Percentiles rank a stretch among this genome's conserved stretches.
Evolutionary conservation across 2,888 invertebrate genomes (phyloP).

Genomic region (Agrochola circellaris): DNA sequence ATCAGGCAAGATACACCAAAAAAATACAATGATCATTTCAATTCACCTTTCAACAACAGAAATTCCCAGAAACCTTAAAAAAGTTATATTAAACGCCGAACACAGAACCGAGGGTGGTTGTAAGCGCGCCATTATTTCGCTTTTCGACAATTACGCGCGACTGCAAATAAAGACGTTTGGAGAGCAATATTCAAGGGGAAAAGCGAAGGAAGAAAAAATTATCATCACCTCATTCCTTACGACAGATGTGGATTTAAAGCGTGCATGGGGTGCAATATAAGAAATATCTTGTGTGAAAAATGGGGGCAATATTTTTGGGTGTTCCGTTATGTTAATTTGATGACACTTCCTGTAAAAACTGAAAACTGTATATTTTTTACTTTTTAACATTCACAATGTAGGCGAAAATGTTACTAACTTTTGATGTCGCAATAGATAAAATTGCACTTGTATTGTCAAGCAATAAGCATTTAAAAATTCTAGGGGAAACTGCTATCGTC

Average conservation of each 20-base stretch:
- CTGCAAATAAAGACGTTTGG: conserved; percentile 79
- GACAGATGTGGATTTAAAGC: conserved; percentile 50
- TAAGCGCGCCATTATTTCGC: conserved; percentile 73
- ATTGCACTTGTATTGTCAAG: background rate
- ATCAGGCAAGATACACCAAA: conserved; percentile 14
- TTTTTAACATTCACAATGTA: background rate
- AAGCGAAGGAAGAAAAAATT: conserved; percentile 78
- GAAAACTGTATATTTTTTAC: background rate
- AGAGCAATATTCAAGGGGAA: conserved; percentile 76
- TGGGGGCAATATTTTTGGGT: conserved; percentile 19
- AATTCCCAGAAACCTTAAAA: conserved; percentile 60
- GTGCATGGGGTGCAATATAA: conserved; percentile 37
- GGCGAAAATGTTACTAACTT: background rate
- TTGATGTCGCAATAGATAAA: background rate
- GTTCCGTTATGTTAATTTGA: conserved; percentile 7
- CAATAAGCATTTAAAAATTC: background rate
- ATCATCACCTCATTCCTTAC: conserved; percentile 79
- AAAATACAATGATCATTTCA: conserved; percentile 56
- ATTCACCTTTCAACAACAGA: conserved; percentile 60
- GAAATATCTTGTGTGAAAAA: conserved; percentile 24
- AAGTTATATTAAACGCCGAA: conserved; percentile 61
- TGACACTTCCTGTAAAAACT: background rate
- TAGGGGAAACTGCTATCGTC: background rate
- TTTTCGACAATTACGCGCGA: conserved; percentile 76
- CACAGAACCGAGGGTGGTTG: conserved; percentile 53